Evolutionary conservation across 92 coral and sea anemone species (phyloP), one percentile per base, ranked within the genome.

Genomic region (Phenganax marumi): DNA sequence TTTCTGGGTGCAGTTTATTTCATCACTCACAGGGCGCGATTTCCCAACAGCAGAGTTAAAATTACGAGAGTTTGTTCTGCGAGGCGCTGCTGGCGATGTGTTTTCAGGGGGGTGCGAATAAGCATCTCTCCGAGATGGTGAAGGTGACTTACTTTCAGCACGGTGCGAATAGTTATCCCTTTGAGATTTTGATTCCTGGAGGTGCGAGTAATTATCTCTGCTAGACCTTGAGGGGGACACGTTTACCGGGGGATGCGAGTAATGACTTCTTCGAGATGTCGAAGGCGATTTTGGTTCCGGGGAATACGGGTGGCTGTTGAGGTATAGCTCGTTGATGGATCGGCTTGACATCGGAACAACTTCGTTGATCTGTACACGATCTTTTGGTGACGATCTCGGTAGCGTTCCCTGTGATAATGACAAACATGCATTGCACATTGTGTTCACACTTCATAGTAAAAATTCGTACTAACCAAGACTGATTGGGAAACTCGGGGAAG

Each of bases 1-100:
- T 73, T 88, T 91, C 76, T 96, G 99, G 11, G 97, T 82, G 82
- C 99, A 96, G 19, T 79, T 79, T 1, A 80, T 81, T 16, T 66
- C 85, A 13, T 70, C 88, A 52, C 43, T 33, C 5, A 33, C 43
- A 1, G 43, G 43, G 43, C 90, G 87, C 2, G 66, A 39, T 5
- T 10, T 78, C 13, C 73, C 83, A 58, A 61, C 53, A 63, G 7
- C 83, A 71, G 73, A 25, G 52, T 48, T 24, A 47, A 12, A n/a
- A 66, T 18, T 78, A 61, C 83, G 83, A 49, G 83, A 78, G 57
- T 8, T 78, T 0, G 46, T 61, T 62, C 83, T 43, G 52, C 73
- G 73, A 58, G 58, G 18, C 8, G 73, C 25, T 18, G 83, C n/a
- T 16, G 81, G 52, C 8, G 73, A 61, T 3, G 11, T 18, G 3